These are phyloP conservation scores for Megaceryle maxima DNA, from an alignment of 2,113 vertebrate species.

Conservation along the genomic window DNA sequence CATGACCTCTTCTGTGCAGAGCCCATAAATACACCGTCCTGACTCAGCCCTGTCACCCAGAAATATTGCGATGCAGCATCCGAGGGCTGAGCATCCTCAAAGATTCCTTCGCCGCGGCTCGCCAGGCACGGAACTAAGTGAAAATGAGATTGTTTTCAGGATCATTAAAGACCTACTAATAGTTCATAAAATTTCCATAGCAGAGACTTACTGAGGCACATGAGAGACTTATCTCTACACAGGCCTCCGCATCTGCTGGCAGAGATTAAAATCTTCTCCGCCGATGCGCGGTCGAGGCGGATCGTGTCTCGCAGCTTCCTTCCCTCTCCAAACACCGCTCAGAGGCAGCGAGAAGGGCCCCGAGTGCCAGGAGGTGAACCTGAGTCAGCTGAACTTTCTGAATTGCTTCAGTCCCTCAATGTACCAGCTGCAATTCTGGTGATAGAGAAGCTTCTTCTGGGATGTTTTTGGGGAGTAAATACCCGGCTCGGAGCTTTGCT, in stretches of 20 bases:
- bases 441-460: background rate
- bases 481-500: accelerated
- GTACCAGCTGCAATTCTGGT: background rate
- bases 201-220: background rate
- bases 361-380: background rate
- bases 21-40: background rate
- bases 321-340: background rate
- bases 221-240: background rate
- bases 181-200: background rate
- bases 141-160: constrained; percentile 15
- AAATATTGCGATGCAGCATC: background rate
- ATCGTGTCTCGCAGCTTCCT: background rate
- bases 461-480: background rate
- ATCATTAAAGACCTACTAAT: background rate
- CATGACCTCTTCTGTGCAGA: background rate
- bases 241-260: background rate
- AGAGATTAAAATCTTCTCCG: accelerated
- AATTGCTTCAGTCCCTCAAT: background rate
- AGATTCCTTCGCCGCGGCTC: background rate
- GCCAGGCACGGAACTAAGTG: background rate
- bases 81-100: background rate
- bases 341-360: background rate
- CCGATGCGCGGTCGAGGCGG: accelerated
- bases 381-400: background rate
- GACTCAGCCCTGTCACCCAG: background rate